A percentile compares a stretch with the other conserved stretches of the same genome.
phyloP scores from a whole-genome alignment of 2,888 invertebrate genomes.

The Gymnoscelis rufifasciata region DNA sequence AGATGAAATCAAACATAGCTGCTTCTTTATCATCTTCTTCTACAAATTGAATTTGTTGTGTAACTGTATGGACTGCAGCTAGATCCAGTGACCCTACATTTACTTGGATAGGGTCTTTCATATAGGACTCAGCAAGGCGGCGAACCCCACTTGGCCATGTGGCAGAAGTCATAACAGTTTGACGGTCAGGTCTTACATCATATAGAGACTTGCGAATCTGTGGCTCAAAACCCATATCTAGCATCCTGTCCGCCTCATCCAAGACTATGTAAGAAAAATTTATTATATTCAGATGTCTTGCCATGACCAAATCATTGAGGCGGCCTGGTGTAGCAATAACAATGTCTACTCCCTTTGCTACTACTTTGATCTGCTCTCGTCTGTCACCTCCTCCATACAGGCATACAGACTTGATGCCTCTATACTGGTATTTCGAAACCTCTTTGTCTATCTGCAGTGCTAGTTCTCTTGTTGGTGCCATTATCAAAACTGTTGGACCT shows the following conservation, averaged over 20 bases:
- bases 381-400: slow-evolving; percentile 94
- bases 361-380: slow-evolving; percentile 85
- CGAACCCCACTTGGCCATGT: slow-evolving; percentile 96
- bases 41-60: slow-evolving; percentile 87
- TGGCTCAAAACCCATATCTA: slow-evolving; percentile 92
- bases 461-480: slow-evolving; percentile 96
- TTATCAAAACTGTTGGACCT: slow-evolving; percentile 91
- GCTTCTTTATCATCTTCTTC: slow-evolving; percentile 84
- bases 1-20: slow-evolving; percentile 83
- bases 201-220: slow-evolving; percentile 91
- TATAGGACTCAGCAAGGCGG: slow-evolving; percentile 90
- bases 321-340: slow-evolving; percentile 97
- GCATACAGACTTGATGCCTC: slow-evolving; percentile 92
- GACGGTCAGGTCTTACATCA: slow-evolving; percentile 91
- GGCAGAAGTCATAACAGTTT: slow-evolving; percentile 98
- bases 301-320: slow-evolving; percentile 91
- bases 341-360: slow-evolving; percentile 92
- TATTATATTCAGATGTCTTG: slow-evolving; percentile 84
- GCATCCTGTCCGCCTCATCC: slow-evolving; percentile 95
- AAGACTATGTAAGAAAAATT: slow-evolving; percentile 92
- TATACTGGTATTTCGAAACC: slow-evolving; percentile 92
- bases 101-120: slow-evolving; percentile 93
- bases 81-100: slow-evolving; percentile 93
- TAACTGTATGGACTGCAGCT: slow-evolving; percentile 92
- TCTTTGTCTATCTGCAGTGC: slow-evolving; percentile 96